phyloP scores from a whole-genome alignment of 2,888 invertebrate species.

The Lithosia quadra region DNA sequence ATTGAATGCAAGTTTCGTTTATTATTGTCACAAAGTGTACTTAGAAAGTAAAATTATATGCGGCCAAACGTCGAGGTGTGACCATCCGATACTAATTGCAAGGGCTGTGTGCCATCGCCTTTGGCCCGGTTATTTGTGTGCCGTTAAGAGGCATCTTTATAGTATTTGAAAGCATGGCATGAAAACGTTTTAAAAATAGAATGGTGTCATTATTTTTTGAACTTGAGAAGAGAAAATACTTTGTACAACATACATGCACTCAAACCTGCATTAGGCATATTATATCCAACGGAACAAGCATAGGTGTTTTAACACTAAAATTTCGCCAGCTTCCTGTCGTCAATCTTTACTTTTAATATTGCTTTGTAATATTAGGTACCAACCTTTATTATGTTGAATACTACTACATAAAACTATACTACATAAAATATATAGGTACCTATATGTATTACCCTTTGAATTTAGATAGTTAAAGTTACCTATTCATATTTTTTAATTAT shows the following conservation, averaged over 20 bases:
- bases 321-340: too few relatives aligned
- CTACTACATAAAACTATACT: too few relatives aligned
- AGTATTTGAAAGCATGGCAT: constrained; percentile 67
- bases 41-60: constrained; percentile 85
- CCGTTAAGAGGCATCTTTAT: constrained; percentile 76
- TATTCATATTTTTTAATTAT: not conserved
- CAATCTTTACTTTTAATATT: not conserved
- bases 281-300: too few relatives aligned
- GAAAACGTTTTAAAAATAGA: constrained; percentile 73
- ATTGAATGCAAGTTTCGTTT: constrained; percentile 56
- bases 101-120: constrained; percentile 70
- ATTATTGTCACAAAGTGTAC: constrained; percentile 84
- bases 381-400: too few relatives aligned
- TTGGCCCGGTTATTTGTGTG: constrained; percentile 75
- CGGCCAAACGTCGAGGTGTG: constrained; percentile 83
- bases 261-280: not conserved
- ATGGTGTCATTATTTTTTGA: constrained; percentile 51
- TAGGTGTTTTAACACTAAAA: not conserved
- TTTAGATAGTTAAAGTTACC: too few relatives aligned
- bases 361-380: too few relatives aligned
- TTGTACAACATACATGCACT: constrained; percentile 8
- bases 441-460: too few relatives aligned
- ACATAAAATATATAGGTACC: too few relatives aligned
- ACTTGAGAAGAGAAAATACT: constrained; percentile 27
- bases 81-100: constrained; percentile 85